Conservation (phyloP, 2,797 vertebrate species). For the Podargus strigoides region DNA sequence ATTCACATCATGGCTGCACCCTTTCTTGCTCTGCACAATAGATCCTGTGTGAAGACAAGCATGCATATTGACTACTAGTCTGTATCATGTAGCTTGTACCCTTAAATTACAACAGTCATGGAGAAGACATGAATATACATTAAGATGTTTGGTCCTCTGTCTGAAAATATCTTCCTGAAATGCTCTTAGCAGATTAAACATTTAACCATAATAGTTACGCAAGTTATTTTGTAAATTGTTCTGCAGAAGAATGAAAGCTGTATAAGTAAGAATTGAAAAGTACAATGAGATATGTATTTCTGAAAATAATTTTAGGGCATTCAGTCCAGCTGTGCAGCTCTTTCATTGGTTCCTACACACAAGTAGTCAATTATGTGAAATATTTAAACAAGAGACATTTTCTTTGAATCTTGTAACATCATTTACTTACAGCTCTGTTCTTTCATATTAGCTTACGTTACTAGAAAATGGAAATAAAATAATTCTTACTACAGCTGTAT, state of each 20-base stretch:
- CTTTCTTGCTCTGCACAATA: neutral
- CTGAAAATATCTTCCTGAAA: constrained; percentile 23
- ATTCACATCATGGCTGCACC: neutral
- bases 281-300: constrained; percentile 39
- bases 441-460: constrained; percentile 37
- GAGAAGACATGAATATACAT: constrained; percentile 21
- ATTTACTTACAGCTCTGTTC: constrained; percentile 9
- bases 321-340: constrained; percentile 17
- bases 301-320: constrained; percentile 46
- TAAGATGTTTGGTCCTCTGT: neutral
- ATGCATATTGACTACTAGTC: neutral
- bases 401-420: constrained; percentile 16
- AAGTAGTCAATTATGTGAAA: constrained; percentile 41
- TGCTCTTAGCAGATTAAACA: neutral
- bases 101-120: neutral
- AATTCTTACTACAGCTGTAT: neutral
- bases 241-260: constrained; percentile 8
- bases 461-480: constrained; percentile 6
- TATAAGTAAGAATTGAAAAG: constrained; percentile 29
- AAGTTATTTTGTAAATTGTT: constrained; percentile 37
- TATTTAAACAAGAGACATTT: constrained; percentile 47
- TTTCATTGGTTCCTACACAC: constrained; percentile 31
- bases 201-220: neutral
- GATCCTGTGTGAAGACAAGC: neutral
- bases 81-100: neutral